Percentiles rank a stretch among this genome's conserved stretches.
phyloP scores from a whole-genome alignment of 2,888 invertebrate species.

The Dryocosmus kuriphilus region DNA sequence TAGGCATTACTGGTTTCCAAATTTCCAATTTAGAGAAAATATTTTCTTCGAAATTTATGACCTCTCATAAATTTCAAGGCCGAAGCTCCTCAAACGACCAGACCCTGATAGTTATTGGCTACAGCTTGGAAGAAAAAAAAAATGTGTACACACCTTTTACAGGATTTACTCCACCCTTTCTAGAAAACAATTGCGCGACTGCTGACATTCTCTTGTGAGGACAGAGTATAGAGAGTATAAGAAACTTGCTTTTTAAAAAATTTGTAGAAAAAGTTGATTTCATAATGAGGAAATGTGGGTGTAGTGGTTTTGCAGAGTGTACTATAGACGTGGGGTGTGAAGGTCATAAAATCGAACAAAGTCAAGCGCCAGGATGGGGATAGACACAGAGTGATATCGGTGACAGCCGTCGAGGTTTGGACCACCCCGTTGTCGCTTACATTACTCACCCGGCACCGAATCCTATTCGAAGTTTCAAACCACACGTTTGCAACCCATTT shows the following conservation, averaged over 20 bases:
- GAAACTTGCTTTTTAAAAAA: not conserved
- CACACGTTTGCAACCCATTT: constrained; percentile 74
- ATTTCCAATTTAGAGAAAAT: no score
- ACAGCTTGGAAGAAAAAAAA: no score
- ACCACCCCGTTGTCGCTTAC: constrained; percentile 67
- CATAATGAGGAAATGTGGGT: not conserved
- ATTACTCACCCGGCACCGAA: constrained; percentile 72
- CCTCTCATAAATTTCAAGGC: no score
- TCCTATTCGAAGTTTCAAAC: constrained; percentile 74
- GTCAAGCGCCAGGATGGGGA: constrained; percentile 27
- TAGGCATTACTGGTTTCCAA: no score
- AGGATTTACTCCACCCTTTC: no score
- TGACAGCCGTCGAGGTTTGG: constrained; percentile 65
- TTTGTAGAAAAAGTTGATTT: not conserved
- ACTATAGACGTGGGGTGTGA: not conserved
- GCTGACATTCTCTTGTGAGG: no score
- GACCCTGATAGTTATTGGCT: no score
- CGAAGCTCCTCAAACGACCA: no score
- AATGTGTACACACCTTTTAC: no score
- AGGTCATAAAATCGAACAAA: constrained; percentile 34
- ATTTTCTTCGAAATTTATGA: no score
- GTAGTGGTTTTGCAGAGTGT: not conserved
- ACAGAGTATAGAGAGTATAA: not conserved
- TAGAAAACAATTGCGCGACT: no score
- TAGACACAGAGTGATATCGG: constrained; percentile 70